Evolutionary conservation across 2,888 invertebrate genomes (phyloP).

Genomic region (Nymphalis urticae): DNA sequence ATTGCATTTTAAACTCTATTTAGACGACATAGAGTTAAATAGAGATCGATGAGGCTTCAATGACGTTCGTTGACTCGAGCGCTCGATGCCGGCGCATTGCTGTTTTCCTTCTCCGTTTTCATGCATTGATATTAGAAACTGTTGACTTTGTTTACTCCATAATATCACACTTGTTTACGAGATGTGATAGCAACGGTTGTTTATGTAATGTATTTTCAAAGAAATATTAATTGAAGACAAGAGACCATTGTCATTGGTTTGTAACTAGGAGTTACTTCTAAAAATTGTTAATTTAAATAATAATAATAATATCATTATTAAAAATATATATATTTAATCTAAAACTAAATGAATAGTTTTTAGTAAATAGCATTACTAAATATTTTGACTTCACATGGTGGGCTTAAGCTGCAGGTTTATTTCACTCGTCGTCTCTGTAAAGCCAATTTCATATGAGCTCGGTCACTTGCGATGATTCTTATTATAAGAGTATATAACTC

Average conservation of each 20-base stretch:
- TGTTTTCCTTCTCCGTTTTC: conserved; percentile 81
- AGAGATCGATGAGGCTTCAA: conserved; percentile 59
- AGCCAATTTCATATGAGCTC: conserved; percentile 41
- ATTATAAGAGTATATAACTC: conserved; percentile 27
- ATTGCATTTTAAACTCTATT: conserved; percentile 54
- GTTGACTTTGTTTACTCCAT: conserved; percentile 60
- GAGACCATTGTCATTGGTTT: background rate
- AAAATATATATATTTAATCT: background rate
- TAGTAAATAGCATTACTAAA: background rate
- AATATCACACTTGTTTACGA: conserved; percentile 44
- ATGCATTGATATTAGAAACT: conserved; percentile 80
- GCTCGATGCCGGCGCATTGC: conserved; percentile 78
- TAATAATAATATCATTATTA: background rate
- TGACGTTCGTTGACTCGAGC: conserved; percentile 81
- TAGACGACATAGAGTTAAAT: conserved; percentile 45
- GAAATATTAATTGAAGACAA: conserved; percentile 3
- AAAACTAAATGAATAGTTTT: background rate
- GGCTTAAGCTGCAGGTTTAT: conserved; percentile 68
- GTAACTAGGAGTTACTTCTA: background rate
- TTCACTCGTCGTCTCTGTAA: conserved; percentile 56
- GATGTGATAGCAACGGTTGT: conserved; percentile 27
- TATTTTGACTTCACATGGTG: conserved; percentile 51
- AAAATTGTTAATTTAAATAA: no score
- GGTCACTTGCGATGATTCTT: conserved; percentile 18
- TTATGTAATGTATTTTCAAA: conserved; percentile 13